Base-by-base conservation (phyloP, 2,797 vertebrate genomes). In the Novumbra hubbsi region DNA sequence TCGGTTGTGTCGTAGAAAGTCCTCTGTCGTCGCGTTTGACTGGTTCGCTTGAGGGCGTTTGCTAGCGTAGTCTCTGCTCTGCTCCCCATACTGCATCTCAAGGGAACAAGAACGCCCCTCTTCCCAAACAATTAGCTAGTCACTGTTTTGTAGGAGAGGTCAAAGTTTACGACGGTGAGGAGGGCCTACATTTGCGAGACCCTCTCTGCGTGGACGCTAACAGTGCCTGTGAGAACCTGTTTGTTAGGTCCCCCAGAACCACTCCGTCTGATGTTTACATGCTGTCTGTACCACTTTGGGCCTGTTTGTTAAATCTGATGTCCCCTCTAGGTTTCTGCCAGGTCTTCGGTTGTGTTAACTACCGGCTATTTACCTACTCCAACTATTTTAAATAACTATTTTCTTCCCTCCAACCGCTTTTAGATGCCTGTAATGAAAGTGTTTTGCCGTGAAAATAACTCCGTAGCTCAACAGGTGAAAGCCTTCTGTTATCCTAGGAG, bases 201-300 rank as follows among this genome's bases (percentile, higher is more conserved):
- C 3, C 21, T 64, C 2, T 14, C 9, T 15, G 62, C 6, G 12
- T 64, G 15, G 7, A 32, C 28, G 62, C 24, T 64, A 3, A 62
- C 71, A 68, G 30, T 74, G 38, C 72, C 75, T 71, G 72, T 62
- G 76, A 76, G 83, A 73, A 68, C 63, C 70, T 85, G 79, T 83
- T 83, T 83, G 78, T 81, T 78, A 73, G 75, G 76, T 76, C 71
- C 71, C 75, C 70, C 28, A 48, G 68, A 75, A 80, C 67, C 70
- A 57, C 70, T 76, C 64, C 38, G 34, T 15, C 27, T 34, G 52
- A 66, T 78, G 71, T 76, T 80, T 78, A 71, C 17, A 50, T 78
- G 57, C 69, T 57, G 65, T 76, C 28, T 71, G n/a, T 30, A 21
- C 50, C 52, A 64, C 38, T 69, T 74, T 78, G 67, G 64, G 30